phyloP scores from a whole-genome alignment of 2,113 vertebrate species.

The Eublepharis macularius region DNA sequence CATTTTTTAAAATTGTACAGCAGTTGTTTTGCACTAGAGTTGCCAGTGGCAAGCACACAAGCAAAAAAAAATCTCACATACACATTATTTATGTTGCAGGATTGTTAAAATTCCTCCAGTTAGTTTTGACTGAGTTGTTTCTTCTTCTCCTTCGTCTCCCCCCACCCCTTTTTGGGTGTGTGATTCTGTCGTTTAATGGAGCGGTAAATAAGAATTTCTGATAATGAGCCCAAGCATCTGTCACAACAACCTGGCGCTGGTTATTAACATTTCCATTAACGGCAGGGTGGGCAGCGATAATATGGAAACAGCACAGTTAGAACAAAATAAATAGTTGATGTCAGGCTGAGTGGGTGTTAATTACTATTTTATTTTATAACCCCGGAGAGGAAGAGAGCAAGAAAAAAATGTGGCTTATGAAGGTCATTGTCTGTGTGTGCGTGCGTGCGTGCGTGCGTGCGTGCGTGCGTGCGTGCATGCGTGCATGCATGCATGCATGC shows the following conservation, averaged over 20 bases:
- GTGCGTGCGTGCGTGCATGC: too few relatives aligned
- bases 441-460: too few relatives aligned
- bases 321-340: conserved; percentile 83
- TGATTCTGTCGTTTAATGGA: conserved; percentile 86
- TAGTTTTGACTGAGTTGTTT: conserved; percentile 83
- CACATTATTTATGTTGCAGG: conserved; percentile 82
- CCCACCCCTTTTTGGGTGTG: conserved; percentile 48
- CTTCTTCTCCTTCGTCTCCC: background rate
- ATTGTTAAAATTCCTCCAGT: conserved; percentile 83
- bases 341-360: conserved; percentile 80
- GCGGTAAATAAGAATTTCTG: conserved; percentile 91
- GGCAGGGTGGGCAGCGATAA: conserved; percentile 79
- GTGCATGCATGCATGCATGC: too few relatives aligned
- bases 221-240: conserved; percentile 88
- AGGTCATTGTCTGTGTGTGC: conserved; percentile 59
- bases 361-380: conserved; percentile 76
- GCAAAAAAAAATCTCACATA: conserved; percentile 59
- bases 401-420: conserved; percentile 55
- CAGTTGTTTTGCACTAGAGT: conserved; percentile 66
- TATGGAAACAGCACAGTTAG: conserved; percentile 77
- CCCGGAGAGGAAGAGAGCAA: conserved; percentile 24
- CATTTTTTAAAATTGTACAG: conserved; percentile 57
- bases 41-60: conserved; percentile 71
- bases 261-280: conserved; percentile 87
- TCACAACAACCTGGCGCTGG: conserved; percentile 82